phyloP scores from a whole-genome alignment of 2,888 invertebrate species.

The Heterodera filipjevi region DNA sequence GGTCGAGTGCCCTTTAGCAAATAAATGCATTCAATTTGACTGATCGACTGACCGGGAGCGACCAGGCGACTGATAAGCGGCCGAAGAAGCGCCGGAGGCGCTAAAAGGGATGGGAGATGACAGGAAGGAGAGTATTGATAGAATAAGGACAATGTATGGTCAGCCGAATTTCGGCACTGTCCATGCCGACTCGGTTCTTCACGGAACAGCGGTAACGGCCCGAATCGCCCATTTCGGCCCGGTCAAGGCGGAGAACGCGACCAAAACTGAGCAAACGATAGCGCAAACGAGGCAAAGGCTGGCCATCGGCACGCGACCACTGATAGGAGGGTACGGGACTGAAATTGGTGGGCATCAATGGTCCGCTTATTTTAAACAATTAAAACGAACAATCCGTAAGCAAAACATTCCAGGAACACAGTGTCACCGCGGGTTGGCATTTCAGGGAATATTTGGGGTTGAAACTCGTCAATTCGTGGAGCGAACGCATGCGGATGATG shows the following conservation, averaged over 20 bases:
- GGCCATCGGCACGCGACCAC: slow-evolving; percentile 59
- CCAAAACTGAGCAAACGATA: slow-evolving; percentile 54
- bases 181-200: slow-evolving; percentile 51
- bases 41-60: slow-evolving; percentile 41
- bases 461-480: slow-evolving; percentile 55
- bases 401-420: slow-evolving; percentile 63
- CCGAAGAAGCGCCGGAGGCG: slow-evolving; percentile 51
- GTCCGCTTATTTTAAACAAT: no score
- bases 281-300: slow-evolving; percentile 45
- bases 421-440: slow-evolving; percentile 56
- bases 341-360: not conserved
- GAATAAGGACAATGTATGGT: slow-evolving; percentile 51
- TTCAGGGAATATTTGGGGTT: slow-evolving; percentile 60
- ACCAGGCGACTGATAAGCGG: slow-evolving; percentile 51
- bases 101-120: slow-evolving; percentile 34
- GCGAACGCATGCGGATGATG: slow-evolving; percentile 38
- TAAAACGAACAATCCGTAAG: slow-evolving; percentile 59
- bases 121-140: not conserved
- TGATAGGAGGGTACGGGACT: slow-evolving; percentile 55
- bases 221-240: slow-evolving; percentile 50
- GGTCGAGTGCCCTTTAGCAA: not conserved
- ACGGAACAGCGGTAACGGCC: slow-evolving; percentile 59
- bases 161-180: slow-evolving; percentile 54
- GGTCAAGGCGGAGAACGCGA: slow-evolving; percentile 59
- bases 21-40: not conserved